Evolutionary conservation across 2,797 vertebrate genomes (phyloP), one percentile per base, ranked within the genome.

Genomic region (Notolepis coatsorum): DNA sequence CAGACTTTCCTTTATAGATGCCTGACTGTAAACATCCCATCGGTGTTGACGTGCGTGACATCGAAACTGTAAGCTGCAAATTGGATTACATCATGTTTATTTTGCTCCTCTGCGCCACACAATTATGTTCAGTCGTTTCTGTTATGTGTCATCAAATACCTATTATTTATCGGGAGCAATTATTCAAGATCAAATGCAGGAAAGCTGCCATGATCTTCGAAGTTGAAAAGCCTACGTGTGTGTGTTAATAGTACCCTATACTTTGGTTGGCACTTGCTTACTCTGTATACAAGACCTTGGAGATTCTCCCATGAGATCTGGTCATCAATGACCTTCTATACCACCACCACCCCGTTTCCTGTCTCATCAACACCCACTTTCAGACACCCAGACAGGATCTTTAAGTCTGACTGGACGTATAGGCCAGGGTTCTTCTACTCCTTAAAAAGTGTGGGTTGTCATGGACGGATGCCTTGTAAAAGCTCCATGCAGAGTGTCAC

Each of bases 361-460:
- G n/a, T n/a, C n/a, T n/a, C n/a, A n/a, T n/a, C n/a, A n/a, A n/a
- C n/a, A n/a, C n/a, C n/a, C 35, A 10, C 2, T n/a, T 37, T 15
- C 5, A 51, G 58, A 59, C 18, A 48, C 10, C 27, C 42, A 71
- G 33, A 60, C 25, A 70, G 18, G 33, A 25, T 25, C 17, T 51
- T 55, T 7, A 7, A 21, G 61, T 37, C 35, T 4, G 20, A 35
- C 53, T 59, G 48, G 43, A 77, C 25, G 23, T 20, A 24, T 7
- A 38, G n/a, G 71, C 59, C 24, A 2, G 20, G 63, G 66, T n/a
- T n/a, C n/a, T n/a, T n/a, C 55, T 56, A 1, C 43, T 15, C 50
- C 60, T 72, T 66, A 47, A 42, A 76, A 52, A 54, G 33, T 59
- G 54, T 58, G 2, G 1, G 75, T 80, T 68, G 74, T 76, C 77